These are phyloP conservation scores for Yasuhikotakia modesta DNA, from an alignment of 2,797 vertebrate species.

Conservation along the genomic window DNA sequence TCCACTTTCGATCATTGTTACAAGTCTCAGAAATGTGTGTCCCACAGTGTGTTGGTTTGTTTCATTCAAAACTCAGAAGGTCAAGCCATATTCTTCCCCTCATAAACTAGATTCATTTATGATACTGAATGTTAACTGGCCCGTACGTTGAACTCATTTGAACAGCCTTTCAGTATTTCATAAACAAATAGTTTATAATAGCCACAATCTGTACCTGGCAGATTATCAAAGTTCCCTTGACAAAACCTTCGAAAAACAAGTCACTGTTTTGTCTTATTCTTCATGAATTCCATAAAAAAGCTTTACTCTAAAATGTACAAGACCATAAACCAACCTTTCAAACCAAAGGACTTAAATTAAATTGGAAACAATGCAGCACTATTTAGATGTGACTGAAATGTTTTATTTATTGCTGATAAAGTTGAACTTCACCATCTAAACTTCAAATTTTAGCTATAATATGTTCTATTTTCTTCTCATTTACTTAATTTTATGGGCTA, in stretches of 20 bases:
- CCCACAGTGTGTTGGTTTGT: constrained; percentile 19
- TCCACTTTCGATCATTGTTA: constrained; percentile 40
- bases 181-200: no score
- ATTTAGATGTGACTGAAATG: constrained; percentile 33
- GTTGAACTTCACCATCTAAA: constrained; percentile 27
- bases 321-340: constrained; percentile 42
- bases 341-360: constrained; percentile 65
- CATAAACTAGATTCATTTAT: constrained; percentile 11
- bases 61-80: constrained; percentile 46
- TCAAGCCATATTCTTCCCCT: constrained; percentile 56
- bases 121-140: constrained; percentile 46
- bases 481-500: constrained; percentile 46
- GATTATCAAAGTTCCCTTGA: neutral
- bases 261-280: constrained; percentile 11
- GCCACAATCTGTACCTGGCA: no score
- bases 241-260: neutral
- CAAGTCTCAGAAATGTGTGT: constrained; percentile 42
- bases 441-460: constrained; percentile 47
- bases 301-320: constrained; percentile 50
- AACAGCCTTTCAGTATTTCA: constrained; percentile 31
- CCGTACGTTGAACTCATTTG: constrained; percentile 26
- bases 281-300: constrained; percentile 48
- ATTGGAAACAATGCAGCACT: constrained; percentile 45
- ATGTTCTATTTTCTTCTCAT: constrained; percentile 44
- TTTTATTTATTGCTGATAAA: constrained; percentile 29